phyloP scores from a whole-genome alignment of 2,797 vertebrate genomes.

The Manis pentadactyla region DNA sequence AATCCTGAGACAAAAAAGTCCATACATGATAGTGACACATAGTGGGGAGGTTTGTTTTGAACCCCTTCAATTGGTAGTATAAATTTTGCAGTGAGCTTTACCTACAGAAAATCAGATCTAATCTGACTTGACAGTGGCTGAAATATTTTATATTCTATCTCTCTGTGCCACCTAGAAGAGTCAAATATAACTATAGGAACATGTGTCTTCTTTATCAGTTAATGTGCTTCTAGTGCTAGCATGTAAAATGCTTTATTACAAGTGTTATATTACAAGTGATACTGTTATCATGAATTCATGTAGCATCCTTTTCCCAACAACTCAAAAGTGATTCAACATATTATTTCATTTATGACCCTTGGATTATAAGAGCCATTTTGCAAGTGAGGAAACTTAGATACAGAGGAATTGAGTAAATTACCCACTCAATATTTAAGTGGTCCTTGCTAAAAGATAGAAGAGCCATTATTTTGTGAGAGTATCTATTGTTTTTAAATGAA shows the following conservation, averaged over 20 bases:
- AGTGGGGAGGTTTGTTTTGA: too few species aligned
- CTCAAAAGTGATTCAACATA: slow-evolving; percentile 14
- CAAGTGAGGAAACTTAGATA: slow-evolving; percentile 39
- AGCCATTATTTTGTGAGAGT: slow-evolving; percentile 28
- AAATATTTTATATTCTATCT: not conserved
- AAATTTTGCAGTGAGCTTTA: slow-evolving; percentile 11
- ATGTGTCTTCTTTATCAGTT: not conserved
- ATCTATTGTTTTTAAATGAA: slow-evolving; percentile 50
- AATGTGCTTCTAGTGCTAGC: not conserved
- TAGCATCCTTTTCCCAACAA: slow-evolving; percentile 13
- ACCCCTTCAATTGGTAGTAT: not conserved
- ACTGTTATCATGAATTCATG: not conserved
- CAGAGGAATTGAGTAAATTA: slow-evolving; percentile 46
- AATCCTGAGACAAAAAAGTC: not conserved
- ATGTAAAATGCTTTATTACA: slow-evolving; percentile 33
- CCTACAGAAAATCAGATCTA: slow-evolving; percentile 10
- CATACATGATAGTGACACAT: too few species aligned
- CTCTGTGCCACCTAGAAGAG: slow-evolving; percentile 19
- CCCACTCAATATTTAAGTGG: slow-evolving; percentile 45
- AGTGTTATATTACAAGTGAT: slow-evolving; percentile 4
- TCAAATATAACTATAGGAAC: not conserved
- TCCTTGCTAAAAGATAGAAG: slow-evolving; percentile 4
- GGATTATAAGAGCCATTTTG: slow-evolving; percentile 49
- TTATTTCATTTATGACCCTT: slow-evolving; percentile 33
- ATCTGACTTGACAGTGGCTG: slow-evolving; percentile 7